phyloP scores from a whole-genome alignment of 2,888 invertebrate species.

The Hartigia nigra region DNA sequence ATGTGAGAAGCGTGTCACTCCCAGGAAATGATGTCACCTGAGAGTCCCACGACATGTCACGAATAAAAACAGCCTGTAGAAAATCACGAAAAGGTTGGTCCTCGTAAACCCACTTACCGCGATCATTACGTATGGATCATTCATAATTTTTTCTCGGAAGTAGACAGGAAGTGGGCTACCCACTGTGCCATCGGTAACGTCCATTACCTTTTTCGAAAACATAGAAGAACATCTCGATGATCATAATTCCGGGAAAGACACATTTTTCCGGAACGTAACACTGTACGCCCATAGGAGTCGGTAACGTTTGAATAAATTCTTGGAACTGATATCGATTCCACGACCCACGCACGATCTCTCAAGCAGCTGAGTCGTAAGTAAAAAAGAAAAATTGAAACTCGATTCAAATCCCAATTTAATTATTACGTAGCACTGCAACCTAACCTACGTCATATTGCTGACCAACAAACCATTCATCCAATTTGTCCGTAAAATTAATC shows the following conservation, averaged over 20 bases:
- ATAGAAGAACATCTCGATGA: neutral
- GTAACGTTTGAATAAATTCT: neutral
- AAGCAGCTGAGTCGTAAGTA: neutral
- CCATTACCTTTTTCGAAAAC: neutral
- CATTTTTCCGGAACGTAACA: neutral
- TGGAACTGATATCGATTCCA: neutral
- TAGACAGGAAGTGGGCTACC: constrained; percentile 17
- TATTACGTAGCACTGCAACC: neutral
- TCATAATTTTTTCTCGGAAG: neutral
- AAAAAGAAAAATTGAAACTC: neutral
- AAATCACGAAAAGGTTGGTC: constrained; percentile 1
- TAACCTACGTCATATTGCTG: neutral
- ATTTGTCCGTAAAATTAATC: neutral
- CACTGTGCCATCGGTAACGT: neutral
- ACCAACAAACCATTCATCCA: neutral
- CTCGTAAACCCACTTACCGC: constrained; percentile 8
- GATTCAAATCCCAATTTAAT: neutral
- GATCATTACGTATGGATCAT: neutral
- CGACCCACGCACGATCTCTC: neutral
- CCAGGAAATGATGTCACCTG: constrained; percentile 9
- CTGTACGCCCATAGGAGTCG: neutral
- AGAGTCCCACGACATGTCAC: constrained; percentile 14
- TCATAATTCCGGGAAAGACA: neutral
- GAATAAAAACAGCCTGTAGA: constrained; percentile 15
- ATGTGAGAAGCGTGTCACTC: neutral